Conservation (phyloP, 1,140 invertebrate species). For the Drosophila nannoptera region DNA sequence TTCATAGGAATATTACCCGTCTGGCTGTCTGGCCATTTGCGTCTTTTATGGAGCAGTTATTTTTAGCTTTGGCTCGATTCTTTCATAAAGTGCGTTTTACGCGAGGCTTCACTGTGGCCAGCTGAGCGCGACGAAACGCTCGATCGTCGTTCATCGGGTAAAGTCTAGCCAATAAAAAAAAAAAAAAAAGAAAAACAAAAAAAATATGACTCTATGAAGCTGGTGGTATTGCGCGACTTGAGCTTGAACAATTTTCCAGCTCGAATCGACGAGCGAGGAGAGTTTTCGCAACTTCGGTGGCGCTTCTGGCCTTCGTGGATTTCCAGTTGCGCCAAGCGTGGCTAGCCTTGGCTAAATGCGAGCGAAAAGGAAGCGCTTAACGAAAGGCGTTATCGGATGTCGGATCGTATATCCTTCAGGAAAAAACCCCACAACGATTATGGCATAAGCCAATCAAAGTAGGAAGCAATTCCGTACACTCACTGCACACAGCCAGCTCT, state of each 20-base stretch:
- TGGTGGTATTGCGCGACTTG: slow-evolving; percentile 42
- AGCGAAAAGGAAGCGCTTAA: slow-evolving; percentile 10
- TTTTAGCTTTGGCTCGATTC: not conserved
- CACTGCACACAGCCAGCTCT: slow-evolving; percentile 11
- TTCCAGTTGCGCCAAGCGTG: not conserved
- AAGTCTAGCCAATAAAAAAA: slow-evolving; percentile 28
- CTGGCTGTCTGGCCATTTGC: no score
- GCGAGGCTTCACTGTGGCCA: slow-evolving; percentile 8
- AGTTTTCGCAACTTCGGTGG: slow-evolving; percentile 46
- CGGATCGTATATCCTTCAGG: slow-evolving; percentile 51
- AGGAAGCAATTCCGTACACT: slow-evolving; percentile 35
- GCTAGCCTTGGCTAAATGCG: slow-evolving; percentile 25
- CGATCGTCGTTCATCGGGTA: slow-evolving; percentile 11
- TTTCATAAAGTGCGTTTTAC: not conserved
- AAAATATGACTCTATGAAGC: slow-evolving; percentile 16
- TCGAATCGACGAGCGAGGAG: slow-evolving; percentile 18
- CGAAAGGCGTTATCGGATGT: slow-evolving; percentile 19
- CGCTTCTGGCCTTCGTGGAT: slow-evolving; percentile 3
- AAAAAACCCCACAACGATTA: slow-evolving; percentile 34
- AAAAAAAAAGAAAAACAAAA: not conserved
- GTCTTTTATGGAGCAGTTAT: slow-evolving; percentile 7
- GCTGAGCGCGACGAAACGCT: slow-evolving; percentile 28
- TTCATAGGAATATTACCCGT: no score
- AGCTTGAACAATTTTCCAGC: slow-evolving; percentile 58
- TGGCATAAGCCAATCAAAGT: slow-evolving; percentile 25